Base-by-base conservation (phyloP, 2,113 vertebrate genomes). In the Apodemus sylvaticus region DNA sequence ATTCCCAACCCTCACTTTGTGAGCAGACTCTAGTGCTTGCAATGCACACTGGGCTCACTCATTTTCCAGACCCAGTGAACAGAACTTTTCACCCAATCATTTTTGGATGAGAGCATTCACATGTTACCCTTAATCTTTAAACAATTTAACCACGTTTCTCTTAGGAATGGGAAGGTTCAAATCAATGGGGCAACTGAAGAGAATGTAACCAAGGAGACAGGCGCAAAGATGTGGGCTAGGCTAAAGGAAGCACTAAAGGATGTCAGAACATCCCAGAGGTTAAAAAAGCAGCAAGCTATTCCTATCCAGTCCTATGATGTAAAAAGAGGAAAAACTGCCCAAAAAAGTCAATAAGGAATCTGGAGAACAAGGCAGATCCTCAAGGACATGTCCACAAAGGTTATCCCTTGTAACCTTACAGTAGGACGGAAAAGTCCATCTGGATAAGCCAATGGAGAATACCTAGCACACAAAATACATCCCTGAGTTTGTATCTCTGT, bases 151-250 rank as follows among this genome's bases (percentile, higher is more conserved):
- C 53, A 53, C 53, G 29, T 5, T 53, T 78, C 4, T 51, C 62
- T 83, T 70, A 93, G 62, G 48, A 93, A 87, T 86, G 20, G 89
- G 42, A 86, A 86, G 73, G 39, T 62, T 89, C 70, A 89, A 96
- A 93, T 20, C 73, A 81, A 91, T 26, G 60, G 29, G 1, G 20
- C 36, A 60, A 55, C 1, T 86, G 53, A 90, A 2, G 39, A 86
- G 64, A 79, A 79, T 48, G 53, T 48, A 81, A 73, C 48, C 58
- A 96, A 88, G 20, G 66, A 95, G 92, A 14, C 13, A 70, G 88
- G 19, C 3, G 62, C 34, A 45, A 87, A 20, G 36, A 39, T 7
- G 31, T 88, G 12, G n/a, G 36, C 12, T 39, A 58, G 36, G 36
- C 70, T 68, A 90, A 90, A 45, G 12, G 39, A 87, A 68, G 39